These are phyloP conservation scores for Rallus limicola DNA, from an alignment of 2,113 vertebrate genomes.

Conservation along the genomic window DNA sequence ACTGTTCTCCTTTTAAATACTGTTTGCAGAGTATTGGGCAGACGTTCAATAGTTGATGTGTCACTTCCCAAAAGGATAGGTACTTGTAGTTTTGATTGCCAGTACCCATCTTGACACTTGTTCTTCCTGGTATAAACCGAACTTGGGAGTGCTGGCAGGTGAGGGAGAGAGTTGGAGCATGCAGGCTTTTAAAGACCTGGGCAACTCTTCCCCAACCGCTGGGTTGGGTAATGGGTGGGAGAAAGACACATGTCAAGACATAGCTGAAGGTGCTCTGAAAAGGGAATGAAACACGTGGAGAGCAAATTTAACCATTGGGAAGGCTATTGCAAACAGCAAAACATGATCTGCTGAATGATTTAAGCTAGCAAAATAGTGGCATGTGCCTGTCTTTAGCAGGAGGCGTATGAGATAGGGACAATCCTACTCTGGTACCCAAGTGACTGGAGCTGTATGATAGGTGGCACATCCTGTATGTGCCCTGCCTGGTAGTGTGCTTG, in stretches of 20 bases:
- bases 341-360: not conserved
- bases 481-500: not conserved
- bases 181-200: not conserved
- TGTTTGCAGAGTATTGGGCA: not conserved
- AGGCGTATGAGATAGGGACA: accelerated
- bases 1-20: not conserved
- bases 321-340: not conserved
- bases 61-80: not conserved
- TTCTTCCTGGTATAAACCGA: not conserved
- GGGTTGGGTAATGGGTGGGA: not conserved
- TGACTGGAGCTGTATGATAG: not conserved
- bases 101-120: not conserved
- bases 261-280: not conserved
- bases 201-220: accelerated
- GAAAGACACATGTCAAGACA: accelerated
- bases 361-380: not conserved
- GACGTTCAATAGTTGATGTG: not conserved
- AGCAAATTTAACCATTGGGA: not conserved
- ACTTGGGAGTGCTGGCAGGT: not conserved
- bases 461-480: not conserved
- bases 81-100: not conserved
- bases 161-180: not conserved
- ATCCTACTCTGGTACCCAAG: not conserved
- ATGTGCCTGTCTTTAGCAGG: not conserved
- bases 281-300: not conserved